Evolutionary conservation across 2,797 vertebrate species (phyloP).

Genomic region (Acrocephalus scirpaceus): DNA sequence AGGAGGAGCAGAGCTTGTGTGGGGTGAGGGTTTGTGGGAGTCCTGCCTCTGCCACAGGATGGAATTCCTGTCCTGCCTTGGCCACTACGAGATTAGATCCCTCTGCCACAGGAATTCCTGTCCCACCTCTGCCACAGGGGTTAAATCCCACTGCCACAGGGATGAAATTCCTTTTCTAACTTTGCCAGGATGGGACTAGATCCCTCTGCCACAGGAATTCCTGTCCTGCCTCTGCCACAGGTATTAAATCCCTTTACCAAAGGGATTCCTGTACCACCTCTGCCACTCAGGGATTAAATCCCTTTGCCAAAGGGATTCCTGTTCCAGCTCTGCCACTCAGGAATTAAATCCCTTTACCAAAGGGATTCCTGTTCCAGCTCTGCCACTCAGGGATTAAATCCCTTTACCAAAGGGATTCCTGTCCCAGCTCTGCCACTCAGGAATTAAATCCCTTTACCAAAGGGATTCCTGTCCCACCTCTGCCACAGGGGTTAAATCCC

Average conservation of each 20-base stretch:
- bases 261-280: too few species aligned
- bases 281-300: neutral
- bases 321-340: neutral
- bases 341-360: neutral
- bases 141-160: neutral
- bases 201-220: neutral
- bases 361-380: neutral
- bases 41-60: neutral
- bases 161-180: neutral
- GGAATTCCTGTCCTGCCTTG: too few species aligned
- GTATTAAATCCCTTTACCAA: neutral
- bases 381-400: neutral
- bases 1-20: neutral
- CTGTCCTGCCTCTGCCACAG: neutral
- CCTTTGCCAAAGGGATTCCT: neutral
- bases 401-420: neutral
- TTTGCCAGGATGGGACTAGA: neutral
- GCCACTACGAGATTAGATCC: rapidly evolving
- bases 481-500: neutral
- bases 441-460: neutral
- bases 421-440: neutral
- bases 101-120: neutral
- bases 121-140: neutral
- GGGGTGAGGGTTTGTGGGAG: neutral
- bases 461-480: neutral